Percentiles rank a stretch among this genome's conserved stretches.
Conservation (phyloP, 2,888 invertebrate species). For the Latrodectus hesperus region DNA sequence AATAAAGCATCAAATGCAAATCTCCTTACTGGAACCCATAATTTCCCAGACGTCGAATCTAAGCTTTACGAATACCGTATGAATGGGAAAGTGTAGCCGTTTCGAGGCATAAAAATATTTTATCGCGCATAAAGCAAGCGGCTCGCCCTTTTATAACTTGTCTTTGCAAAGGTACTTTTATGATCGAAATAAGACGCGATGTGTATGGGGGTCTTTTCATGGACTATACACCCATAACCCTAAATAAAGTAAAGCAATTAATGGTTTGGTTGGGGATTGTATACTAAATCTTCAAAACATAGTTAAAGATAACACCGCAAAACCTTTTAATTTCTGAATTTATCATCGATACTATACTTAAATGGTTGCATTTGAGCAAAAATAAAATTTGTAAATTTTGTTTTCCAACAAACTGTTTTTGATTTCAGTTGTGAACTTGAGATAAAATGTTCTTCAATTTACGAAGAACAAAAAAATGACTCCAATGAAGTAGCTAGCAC, state of each 20-base stretch:
- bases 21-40: slow-evolving; percentile 2
- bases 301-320: no score
- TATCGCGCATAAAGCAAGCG: slow-evolving; percentile 18
- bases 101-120: slow-evolving; percentile 20
- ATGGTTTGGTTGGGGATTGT: no score
- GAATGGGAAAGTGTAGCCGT: not conserved
- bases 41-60: not conserved
- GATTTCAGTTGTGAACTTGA: no score
- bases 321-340: no score
- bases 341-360: no score
- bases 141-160: not conserved
- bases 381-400: no score
- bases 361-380: no score
- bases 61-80: not conserved
- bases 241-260: not conserved
- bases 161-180: slow-evolving; percentile 24
- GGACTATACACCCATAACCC: not conserved
- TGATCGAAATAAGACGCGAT: not conserved
- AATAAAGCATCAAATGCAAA: slow-evolving; percentile 21
- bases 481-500: no score
- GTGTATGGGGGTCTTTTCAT: slow-evolving; percentile 4
- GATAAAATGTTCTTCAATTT: no score
- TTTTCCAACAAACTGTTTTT: no score
- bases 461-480: no score
- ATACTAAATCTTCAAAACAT: no score